Evolutionary conservation across 2,888 invertebrate species (phyloP).

Genomic region (Polymixis lichenea): DNA sequence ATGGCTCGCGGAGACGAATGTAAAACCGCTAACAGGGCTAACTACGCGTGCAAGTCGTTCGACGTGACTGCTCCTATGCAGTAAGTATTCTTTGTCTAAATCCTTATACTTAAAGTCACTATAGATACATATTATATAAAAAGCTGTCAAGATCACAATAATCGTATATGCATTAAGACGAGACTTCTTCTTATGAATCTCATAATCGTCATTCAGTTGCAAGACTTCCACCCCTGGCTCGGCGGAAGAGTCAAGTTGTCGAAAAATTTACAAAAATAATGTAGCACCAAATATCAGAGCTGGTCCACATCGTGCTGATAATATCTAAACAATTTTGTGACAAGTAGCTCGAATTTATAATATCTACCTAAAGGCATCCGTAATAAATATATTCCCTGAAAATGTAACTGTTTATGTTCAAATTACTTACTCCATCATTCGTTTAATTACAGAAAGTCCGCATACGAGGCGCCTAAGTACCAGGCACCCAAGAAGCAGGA

Average conservation of each 20-base stretch:
- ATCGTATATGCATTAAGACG: neutral
- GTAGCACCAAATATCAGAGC: neutral
- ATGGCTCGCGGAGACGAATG: slow-evolving; percentile 90
- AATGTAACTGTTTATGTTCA: neutral
- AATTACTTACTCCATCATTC: slow-evolving; percentile 15
- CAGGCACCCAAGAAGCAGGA: slow-evolving; percentile 82
- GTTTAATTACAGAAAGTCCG: slow-evolving; percentile 77
- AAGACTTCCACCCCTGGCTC: neutral
- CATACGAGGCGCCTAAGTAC: slow-evolving; percentile 76
- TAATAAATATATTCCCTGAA: neutral
- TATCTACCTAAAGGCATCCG: neutral
- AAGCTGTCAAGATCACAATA: neutral
- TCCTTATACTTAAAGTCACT: neutral
- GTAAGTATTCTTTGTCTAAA: slow-evolving; percentile 73
- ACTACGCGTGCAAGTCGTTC: slow-evolving; percentile 84
- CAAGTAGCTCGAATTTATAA: neutral
- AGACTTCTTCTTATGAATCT: neutral
- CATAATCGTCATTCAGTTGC: neutral
- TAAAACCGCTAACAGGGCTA: slow-evolving; percentile 86
- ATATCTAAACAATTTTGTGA: neutral
- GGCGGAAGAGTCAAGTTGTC: neutral
- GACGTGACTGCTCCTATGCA: slow-evolving; percentile 83
- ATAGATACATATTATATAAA: neutral
- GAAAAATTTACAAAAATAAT: neutral
- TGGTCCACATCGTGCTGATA: neutral